Evolutionary conservation across 1,140 invertebrate genomes (phyloP).

Genomic region (Maconellicoccus hirsutus): DNA sequence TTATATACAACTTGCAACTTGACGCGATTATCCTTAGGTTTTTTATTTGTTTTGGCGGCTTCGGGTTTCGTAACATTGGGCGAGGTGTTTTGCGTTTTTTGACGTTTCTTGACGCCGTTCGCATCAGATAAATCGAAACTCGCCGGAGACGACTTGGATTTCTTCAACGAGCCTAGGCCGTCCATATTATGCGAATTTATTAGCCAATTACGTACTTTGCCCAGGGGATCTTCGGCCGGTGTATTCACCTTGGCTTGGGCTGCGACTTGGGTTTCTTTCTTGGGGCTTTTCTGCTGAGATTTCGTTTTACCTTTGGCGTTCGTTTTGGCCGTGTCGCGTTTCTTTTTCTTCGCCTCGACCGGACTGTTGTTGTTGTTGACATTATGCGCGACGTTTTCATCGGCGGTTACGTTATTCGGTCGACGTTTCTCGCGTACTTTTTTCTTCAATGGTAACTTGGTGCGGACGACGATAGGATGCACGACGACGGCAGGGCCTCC

Average conservation of each 20-base stretch:
- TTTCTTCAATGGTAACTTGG: constrained; percentile 60
- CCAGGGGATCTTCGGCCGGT: constrained; percentile 53
- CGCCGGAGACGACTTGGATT: constrained; percentile 58
- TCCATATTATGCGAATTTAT: constrained; percentile 48
- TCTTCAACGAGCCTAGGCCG: constrained; percentile 36
- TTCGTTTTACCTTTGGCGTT: constrained; percentile 14
- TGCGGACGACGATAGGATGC: constrained; percentile 54
- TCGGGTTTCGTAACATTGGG: background rate
- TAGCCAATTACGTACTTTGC: constrained; percentile 74
- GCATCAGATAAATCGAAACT: constrained; percentile 36
- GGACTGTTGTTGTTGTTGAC: constrained; percentile 27
- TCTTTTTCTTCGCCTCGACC: constrained; percentile 26
- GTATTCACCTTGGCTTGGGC: constrained; percentile 23
- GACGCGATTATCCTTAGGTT: constrained; percentile 43
- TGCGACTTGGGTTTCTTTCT: constrained; percentile 15
- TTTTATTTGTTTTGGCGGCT: constrained; percentile 13
- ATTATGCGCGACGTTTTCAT: constrained; percentile 25
- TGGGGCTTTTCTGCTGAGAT: constrained; percentile 10
- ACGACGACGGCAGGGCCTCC: constrained; percentile 51
- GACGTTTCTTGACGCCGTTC: constrained; percentile 33
- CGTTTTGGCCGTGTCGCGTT: background rate
- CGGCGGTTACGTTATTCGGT: constrained; percentile 7
- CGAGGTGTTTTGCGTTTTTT: constrained; percentile 31
- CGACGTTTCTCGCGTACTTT: constrained; percentile 46
- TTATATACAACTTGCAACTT: constrained; percentile 72